phyloP scores from a whole-genome alignment of 1,140 invertebrate genomes.

The Papilio polytes region DNA sequence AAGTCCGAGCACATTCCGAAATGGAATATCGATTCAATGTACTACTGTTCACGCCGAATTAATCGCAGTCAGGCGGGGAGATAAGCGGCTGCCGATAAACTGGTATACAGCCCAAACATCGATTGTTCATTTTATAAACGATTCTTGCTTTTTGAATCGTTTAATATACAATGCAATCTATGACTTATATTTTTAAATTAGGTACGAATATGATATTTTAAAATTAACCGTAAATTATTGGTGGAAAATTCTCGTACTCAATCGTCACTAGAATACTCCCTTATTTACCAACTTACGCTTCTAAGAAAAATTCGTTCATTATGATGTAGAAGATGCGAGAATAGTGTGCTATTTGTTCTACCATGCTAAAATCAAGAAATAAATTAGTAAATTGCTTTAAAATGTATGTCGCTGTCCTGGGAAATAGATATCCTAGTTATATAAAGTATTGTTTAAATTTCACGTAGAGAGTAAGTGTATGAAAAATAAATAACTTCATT shows the following conservation, averaged over 20 bases:
- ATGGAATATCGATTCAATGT: conserved; percentile 17
- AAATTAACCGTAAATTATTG: neutral
- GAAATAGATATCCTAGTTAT: too few species aligned
- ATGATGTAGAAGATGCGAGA: too few species aligned
- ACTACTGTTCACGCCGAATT: conserved; percentile 27
- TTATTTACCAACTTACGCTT: too few species aligned
- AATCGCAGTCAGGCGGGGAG: conserved; percentile 7
- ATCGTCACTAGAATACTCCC: too few species aligned
- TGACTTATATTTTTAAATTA: neutral
- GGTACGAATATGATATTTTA: neutral
- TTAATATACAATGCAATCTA: neutral
- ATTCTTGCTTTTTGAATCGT: neutral
- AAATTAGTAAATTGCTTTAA: too few species aligned
- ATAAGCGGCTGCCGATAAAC: conserved; percentile 13
- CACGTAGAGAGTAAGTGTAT: neutral
- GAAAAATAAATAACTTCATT: neutral
- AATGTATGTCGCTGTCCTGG: too few species aligned
- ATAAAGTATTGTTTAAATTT: too few species aligned
- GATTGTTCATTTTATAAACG: conserved; percentile 10
- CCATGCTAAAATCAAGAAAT: too few species aligned
- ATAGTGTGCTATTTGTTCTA: too few species aligned
- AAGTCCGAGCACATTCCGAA: neutral
- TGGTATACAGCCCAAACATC: conserved; percentile 10
- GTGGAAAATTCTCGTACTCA: too few species aligned
- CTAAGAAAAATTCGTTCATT: too few species aligned